Evolutionary conservation across 2,888 invertebrate species (phyloP).

Genomic region (Halocaridina rubra): DNA sequence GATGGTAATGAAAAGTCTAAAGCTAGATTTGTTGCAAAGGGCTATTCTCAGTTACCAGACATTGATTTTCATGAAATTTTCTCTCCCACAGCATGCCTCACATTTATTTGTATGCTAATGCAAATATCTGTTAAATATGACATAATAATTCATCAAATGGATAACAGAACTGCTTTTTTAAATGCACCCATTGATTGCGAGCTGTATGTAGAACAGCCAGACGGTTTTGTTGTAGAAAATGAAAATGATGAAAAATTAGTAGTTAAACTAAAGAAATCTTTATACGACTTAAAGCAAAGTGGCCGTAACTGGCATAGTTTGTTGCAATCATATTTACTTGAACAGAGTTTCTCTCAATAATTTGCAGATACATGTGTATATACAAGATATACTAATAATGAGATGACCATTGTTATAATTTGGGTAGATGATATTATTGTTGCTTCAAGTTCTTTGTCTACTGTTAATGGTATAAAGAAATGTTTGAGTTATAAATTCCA

Average conservation of each 20-base stretch:
- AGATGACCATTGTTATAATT: background rate
- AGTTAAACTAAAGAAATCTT: background rate
- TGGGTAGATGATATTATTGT: background rate
- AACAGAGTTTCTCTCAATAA: too few relatives aligned
- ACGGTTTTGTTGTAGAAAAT: background rate
- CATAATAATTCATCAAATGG: background rate
- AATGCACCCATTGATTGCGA: background rate
- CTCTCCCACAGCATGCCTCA: constrained; percentile 11
- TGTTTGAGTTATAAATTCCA: too few relatives aligned
- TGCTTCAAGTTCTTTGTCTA: too few relatives aligned
- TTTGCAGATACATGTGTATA: background rate
- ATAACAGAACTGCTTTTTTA: background rate
- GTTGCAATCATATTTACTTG: background rate
- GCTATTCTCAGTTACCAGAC: constrained; percentile 6
- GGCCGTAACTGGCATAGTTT: background rate
- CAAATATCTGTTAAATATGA: background rate
- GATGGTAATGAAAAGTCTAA: background rate
- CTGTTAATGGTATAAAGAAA: too few relatives aligned
- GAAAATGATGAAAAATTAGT: background rate
- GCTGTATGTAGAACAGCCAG: background rate
- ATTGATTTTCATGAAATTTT: background rate
- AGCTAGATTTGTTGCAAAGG: constrained; percentile 25
- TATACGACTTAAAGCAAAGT: background rate
- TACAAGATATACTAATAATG: background rate
- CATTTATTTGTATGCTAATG: background rate